These are phyloP conservation scores for Drosophila paulistorum DNA, from an alignment of 1,140 invertebrate genomes.

Conservation along the genomic window DNA sequence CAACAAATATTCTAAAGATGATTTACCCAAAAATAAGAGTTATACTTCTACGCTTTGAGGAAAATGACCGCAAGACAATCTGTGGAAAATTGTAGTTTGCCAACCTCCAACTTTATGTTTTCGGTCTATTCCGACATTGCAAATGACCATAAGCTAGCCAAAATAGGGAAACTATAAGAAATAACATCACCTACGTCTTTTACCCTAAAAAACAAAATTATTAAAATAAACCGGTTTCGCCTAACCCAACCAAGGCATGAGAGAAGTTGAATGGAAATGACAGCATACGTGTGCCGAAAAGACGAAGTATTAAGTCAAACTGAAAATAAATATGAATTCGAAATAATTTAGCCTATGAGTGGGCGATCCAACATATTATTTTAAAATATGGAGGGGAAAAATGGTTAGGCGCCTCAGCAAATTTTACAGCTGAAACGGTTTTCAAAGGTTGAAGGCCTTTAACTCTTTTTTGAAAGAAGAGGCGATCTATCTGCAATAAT, in stretches of 20 bases:
- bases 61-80: conserved; percentile 30
- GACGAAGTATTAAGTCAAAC: conserved; percentile 28
- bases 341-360: conserved; percentile 49
- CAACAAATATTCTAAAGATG: conserved; percentile 42
- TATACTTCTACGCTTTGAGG: background rate
- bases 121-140: conserved; percentile 69
- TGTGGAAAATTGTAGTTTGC: conserved; percentile 69
- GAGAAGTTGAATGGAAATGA: conserved; percentile 57
- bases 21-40: conserved; percentile 60
- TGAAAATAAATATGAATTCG: conserved; percentile 25
- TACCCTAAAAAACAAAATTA: conserved; percentile 1
- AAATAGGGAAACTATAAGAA: background rate
- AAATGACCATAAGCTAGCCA: conserved; percentile 63
- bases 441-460: conserved; percentile 62
- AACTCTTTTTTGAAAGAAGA: conserved; percentile 45
- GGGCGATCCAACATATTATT: conserved; percentile 69
- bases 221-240: conserved; percentile 54
- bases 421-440: conserved; percentile 39
- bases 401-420: conserved; percentile 46
- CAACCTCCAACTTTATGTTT: conserved; percentile 68
- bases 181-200: conserved; percentile 65
- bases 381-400: conserved; percentile 50
- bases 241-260: conserved; percentile 48
- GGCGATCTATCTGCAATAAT: conserved; percentile 22
- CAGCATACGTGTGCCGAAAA: conserved; percentile 72